Conservation (phyloP, 2,113 vertebrate genomes). For the Sinocyclocheilus anophthalmus region DNA sequence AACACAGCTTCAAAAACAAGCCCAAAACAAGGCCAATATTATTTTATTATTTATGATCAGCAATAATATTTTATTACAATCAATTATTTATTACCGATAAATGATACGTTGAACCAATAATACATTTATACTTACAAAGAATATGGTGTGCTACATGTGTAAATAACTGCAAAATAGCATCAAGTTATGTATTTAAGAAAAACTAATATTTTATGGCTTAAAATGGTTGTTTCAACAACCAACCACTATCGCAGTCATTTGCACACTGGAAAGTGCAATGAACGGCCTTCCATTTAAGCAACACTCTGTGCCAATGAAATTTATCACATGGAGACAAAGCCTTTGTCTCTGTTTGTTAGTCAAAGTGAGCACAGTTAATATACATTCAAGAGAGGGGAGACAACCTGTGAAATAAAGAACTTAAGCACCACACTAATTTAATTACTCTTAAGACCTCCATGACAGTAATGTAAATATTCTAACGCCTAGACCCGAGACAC, state of each 20-base stretch:
- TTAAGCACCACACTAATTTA: slow-evolving; percentile 90
- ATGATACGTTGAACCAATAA: no score
- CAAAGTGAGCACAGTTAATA: slow-evolving; percentile 50
- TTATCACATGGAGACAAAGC: slow-evolving; percentile 69
- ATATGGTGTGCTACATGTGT: not conserved
- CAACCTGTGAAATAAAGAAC: slow-evolving; percentile 74
- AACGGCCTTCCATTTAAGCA: slow-evolving; percentile 59
- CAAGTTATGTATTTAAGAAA: not conserved
- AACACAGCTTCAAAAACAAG: no score
- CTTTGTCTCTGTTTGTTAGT: slow-evolving; percentile 70
- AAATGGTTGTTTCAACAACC: not conserved
- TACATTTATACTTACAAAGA: not conserved
- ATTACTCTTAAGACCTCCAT: slow-evolving; percentile 88
- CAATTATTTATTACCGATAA: no score
- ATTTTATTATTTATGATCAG: no score
- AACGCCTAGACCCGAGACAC: slow-evolving; percentile 87
- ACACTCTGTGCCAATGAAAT: slow-evolving; percentile 55
- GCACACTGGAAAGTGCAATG: not conserved
- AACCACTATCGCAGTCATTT: not conserved
- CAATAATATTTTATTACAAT: no score
- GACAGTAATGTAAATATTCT: slow-evolving; percentile 99
- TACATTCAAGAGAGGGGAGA: slow-evolving; percentile 60
- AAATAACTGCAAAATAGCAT: not conserved
- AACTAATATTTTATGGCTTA: not conserved
- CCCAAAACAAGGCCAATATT: no score